Conservation (phyloP, 2,113 vertebrate genomes). For the Anser brachyrhynchus region DNA sequence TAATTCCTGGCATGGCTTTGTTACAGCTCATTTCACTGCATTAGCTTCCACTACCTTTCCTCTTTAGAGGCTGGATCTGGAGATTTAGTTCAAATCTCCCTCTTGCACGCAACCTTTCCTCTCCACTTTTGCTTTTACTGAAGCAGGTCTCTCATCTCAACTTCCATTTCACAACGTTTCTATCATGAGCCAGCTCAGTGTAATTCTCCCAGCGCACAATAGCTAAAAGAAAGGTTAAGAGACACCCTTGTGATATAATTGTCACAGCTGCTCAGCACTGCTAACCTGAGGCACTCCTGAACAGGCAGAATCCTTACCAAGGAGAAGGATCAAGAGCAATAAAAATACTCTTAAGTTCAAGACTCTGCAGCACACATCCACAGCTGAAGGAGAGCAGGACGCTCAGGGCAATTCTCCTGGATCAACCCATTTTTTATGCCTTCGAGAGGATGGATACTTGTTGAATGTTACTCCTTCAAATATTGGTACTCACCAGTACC, state of each 20-base stretch:
- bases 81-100: background rate
- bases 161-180: background rate
- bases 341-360: background rate
- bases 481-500: background rate
- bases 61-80: slow-evolving; percentile 6
- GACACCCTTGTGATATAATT: background rate
- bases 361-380: background rate
- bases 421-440: background rate
- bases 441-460: background rate
- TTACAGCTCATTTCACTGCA: slow-evolving; percentile 55
- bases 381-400: background rate
- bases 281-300: background rate
- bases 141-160: background rate
- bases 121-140: background rate
- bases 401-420: background rate
- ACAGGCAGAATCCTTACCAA: background rate
- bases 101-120: background rate
- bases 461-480: background rate
- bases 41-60: slow-evolving; percentile 10
- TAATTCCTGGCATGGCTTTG: slow-evolving; percentile 35
- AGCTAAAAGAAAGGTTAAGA: slow-evolving; percentile 1
- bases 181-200: background rate
- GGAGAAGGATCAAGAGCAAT: background rate
- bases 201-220: background rate
- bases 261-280: background rate